phyloP scores from a whole-genome alignment of 2,888 invertebrate genomes.

The Seira ritae region DNA sequence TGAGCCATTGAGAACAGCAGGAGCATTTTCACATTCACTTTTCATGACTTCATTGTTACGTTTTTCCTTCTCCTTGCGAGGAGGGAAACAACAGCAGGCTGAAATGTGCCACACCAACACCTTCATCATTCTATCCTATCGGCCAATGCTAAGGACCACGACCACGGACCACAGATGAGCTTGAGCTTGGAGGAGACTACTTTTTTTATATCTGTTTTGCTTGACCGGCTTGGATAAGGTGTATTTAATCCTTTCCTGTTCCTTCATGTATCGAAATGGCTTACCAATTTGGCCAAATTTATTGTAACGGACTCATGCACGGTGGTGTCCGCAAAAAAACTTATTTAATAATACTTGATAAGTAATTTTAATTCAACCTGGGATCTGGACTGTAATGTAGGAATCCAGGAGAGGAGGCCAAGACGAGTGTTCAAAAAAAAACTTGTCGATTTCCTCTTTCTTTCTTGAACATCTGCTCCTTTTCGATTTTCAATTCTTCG shows the following conservation, averaged over 20 bases:
- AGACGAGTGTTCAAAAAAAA: neutral
- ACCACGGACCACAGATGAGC: neutral
- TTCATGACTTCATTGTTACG: constrained; percentile 45
- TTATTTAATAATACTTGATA: neutral
- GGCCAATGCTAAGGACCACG: neutral
- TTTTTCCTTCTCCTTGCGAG: neutral
- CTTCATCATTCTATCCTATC: constrained; percentile 8
- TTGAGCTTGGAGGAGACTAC: too few relatives aligned
- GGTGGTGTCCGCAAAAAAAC: too few relatives aligned
- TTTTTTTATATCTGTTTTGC: too few relatives aligned
- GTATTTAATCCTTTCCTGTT: neutral
- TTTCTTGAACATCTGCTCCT: constrained; percentile 3
- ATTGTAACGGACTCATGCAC: neutral
- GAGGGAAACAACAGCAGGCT: constrained; percentile 53
- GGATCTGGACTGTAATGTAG: too few relatives aligned
- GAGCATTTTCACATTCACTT: constrained; percentile 25
- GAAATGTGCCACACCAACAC: constrained; percentile 45
- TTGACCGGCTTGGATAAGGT: neutral
- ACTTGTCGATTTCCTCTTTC: constrained; percentile 6
- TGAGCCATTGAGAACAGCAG: constrained; percentile 62
- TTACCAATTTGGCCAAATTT: neutral
- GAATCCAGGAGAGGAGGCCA: too few relatives aligned
- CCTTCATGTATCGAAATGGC: neutral
- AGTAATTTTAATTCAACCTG: too few relatives aligned
- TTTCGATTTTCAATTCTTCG: neutral